phyloP scores from a whole-genome alignment of 2,113 vertebrate species.

The Tautogolabrus adspersus region DNA sequence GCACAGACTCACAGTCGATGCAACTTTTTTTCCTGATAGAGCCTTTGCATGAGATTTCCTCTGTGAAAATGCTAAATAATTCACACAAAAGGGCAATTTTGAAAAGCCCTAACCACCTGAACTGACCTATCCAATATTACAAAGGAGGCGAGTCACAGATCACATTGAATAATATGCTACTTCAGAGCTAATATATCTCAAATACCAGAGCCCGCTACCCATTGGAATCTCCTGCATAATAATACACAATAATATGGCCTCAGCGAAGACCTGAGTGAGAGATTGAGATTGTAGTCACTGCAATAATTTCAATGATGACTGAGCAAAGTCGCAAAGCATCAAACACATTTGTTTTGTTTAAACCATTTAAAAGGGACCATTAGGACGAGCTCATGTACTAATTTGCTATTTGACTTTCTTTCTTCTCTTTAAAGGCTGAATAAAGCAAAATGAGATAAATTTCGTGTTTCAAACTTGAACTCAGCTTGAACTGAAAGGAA shows the following conservation, averaged over 20 bases:
- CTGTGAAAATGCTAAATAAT: constrained; percentile 71
- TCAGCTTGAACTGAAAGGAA: not conserved
- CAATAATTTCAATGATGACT: constrained; percentile 12
- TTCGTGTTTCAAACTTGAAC: not conserved
- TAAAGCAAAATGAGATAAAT: not conserved
- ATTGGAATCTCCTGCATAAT: constrained; percentile 27
- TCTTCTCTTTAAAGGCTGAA: not conserved
- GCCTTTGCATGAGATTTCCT: constrained; percentile 28
- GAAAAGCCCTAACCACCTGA: constrained; percentile 52
- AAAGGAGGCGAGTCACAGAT: not conserved
- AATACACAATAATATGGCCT: constrained; percentile 36
- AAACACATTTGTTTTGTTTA: constrained; percentile 1
- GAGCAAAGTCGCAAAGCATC: not conserved
- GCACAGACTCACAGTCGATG: constrained; percentile 26
- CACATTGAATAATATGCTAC: constrained; percentile 41
- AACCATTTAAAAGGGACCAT: not conserved
- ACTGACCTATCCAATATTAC: constrained; percentile 50
- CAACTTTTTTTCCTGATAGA: constrained; percentile 28
- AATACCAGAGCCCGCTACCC: constrained; percentile 29
- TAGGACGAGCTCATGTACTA: not conserved
- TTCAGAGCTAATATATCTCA: constrained; percentile 51
- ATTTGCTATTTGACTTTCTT: not conserved
- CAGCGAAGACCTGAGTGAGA: constrained; percentile 13
- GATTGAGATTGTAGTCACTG: constrained; percentile 20
- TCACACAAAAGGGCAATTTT: constrained; percentile 67